Evolutionary conservation across 1,140 invertebrate species (phyloP), one percentile per base, ranked within the genome.

Genomic region (Drosophila serrata): DNA sequence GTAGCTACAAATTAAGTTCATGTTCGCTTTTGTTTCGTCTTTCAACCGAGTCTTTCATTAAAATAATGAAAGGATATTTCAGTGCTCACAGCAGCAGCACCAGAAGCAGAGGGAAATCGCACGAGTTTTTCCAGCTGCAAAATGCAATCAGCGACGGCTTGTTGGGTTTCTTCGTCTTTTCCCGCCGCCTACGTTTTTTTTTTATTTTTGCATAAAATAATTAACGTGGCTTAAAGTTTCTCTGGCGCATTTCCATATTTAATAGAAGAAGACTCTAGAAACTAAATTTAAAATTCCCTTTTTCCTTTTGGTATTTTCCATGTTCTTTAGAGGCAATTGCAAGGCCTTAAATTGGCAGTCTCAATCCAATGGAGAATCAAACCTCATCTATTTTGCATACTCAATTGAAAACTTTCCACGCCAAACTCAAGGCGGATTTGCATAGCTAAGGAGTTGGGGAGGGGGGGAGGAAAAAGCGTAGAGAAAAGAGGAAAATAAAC

Each of bases 191-290:
- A 49, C 64, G 40, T 58, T 58, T 61, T n/a, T n/a, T n/a, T n/a
- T n/a, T n/a, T n/a, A n/a, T n/a, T n/a, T 70, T 82, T 64, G 79
- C 82, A 79, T 75, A 86, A 86, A 86, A 86, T 82, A 86, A 87
- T 86, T 87, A 87, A 87, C 79, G 37, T 58, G 62, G 79, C 79
- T 75, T 86, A 82, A 68, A 82, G 56, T 86, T 87, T 64, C 75
- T 43, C 27, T 45, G 6, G 27, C 46, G 45, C 62, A 88, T 88
- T 88, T 87, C 51, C 84, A 86, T 87, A 82, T 78, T 86, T 88
- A 86, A 86, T 69, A 69, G 75, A 29, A n/a, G 37, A 15, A 6
- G 31, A 48, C 42, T 27, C 49, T 13, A 46, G 22, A 29, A 29
- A 33, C 51, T 40, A 75, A 74, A 63, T 75, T 64, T 64, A 75